These are phyloP conservation scores for Cryptus viduatorius DNA, from an alignment of 2,888 invertebrate species.

Conservation along the genomic window DNA sequence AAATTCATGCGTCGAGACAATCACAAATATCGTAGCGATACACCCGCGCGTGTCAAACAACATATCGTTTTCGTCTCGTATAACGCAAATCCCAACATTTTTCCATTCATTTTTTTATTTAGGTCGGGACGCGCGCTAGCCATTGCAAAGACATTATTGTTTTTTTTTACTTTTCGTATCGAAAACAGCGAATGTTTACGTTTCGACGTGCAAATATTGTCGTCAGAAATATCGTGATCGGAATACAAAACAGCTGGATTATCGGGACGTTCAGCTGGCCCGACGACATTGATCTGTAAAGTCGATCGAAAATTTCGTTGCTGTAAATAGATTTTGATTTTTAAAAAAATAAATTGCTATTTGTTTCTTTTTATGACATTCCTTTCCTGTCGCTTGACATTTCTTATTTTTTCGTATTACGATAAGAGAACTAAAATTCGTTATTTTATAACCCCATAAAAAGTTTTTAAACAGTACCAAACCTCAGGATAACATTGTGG, in stretches of 20 bases:
- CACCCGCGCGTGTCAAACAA: not conserved
- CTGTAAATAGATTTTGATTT: not conserved
- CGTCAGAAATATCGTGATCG: not conserved
- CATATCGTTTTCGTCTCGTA: constrained; percentile 31
- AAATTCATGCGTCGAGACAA: not conserved
- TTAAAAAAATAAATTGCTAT: not conserved
- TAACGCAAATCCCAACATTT: constrained; percentile 60
- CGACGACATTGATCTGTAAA: constrained; percentile 65
- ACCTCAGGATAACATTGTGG: too few species aligned
- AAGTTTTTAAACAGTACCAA: not conserved
- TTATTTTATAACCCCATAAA: not conserved
- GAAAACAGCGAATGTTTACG: too few species aligned
- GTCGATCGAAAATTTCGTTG: constrained; percentile 1
- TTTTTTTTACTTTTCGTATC: not conserved
- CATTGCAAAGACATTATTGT: not conserved
- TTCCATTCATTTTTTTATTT: constrained; percentile 34
- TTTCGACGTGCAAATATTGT: too few species aligned
- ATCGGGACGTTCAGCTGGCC: constrained; percentile 72
- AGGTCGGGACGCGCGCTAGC: constrained; percentile 27
- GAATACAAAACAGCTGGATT: constrained; percentile 73
- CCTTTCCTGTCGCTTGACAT: not conserved
- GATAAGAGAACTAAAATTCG: not conserved
- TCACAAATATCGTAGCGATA: not conserved
- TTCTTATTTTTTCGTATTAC: not conserved
- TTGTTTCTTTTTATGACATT: too few species aligned